Percentiles rank a stretch among this genome's conserved stretches.
Conservation (phyloP, 64 coral and sea anemone species). For the Montipora cactus region DNA sequence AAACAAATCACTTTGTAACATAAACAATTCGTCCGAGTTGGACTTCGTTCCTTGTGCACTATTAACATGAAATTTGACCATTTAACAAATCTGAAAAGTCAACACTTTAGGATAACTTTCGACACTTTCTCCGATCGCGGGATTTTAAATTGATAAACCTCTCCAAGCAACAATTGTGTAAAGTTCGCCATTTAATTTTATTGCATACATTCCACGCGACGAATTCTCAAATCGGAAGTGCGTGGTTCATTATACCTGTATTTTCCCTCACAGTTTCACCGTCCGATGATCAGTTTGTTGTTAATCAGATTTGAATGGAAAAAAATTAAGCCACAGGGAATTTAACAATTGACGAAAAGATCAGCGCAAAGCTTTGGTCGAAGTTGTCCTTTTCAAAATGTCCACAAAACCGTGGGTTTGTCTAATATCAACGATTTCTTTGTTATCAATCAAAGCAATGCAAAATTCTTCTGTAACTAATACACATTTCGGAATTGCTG, state of each 20-base stretch:
- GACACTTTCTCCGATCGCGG: too few relatives aligned
- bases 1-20: slow-evolving; percentile 25
- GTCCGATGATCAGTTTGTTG: background rate
- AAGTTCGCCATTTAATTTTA: background rate
- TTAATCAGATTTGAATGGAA: background rate
- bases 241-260: background rate
- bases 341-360: background rate
- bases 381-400: background rate
- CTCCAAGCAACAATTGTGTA: background rate
- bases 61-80: background rate
- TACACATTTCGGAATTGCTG: too few relatives aligned
- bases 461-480: background rate
- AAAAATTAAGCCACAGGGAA: background rate
- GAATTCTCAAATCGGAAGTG: slow-evolving; percentile 1
- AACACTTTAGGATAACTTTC: background rate
- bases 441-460: background rate
- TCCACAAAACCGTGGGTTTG: background rate
- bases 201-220: slow-evolving; percentile 9
- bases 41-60: too few relatives aligned
- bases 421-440: background rate
- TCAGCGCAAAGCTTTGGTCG: background rate
- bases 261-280: background rate
- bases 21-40: background rate
- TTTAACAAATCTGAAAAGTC: background rate
- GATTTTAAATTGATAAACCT: background rate